A percentile compares a stretch with the other conserved stretches of the same genome.
Conservation (phyloP, 2,888 invertebrate genomes). For the Matsumyia berberina region DNA sequence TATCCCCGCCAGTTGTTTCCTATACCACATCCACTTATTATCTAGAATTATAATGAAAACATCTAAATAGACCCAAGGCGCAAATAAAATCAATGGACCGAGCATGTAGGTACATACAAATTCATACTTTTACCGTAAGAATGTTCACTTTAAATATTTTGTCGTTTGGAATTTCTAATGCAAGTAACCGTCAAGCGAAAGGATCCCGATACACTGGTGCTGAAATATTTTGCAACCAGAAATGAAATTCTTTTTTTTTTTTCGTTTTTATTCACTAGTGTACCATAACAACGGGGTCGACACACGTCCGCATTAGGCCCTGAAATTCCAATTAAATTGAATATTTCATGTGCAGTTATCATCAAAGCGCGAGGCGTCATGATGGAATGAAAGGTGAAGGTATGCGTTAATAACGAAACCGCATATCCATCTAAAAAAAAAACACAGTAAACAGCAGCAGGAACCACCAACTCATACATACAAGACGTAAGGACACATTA, state of each 20-base stretch:
- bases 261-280: conserved; percentile 52
- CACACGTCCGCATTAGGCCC: conserved; percentile 13
- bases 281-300: conserved; percentile 41
- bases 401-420: conserved; percentile 66
- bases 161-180: conserved; percentile 34
- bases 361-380: conserved; percentile 68
- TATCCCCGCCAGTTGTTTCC: neutral
- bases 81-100: conserved; percentile 71
- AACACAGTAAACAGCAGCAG: conserved; percentile 38
- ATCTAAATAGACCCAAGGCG: conserved; percentile 71
- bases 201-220: conserved; percentile 4
- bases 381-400: conserved; percentile 57
- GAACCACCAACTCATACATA: conserved; percentile 77
- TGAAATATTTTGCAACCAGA: conserved; percentile 49
- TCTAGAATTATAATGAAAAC: conserved; percentile 55
- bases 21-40: conserved; percentile 14
- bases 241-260: conserved; percentile 19
- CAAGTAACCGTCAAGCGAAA: neutral
- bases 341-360: conserved; percentile 78
- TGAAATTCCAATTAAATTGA: conserved; percentile 82
- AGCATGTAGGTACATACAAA: neutral
- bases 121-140: neutral
- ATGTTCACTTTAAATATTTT: conserved; percentile 42
- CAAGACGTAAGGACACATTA: conserved; percentile 77
- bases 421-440: conserved; percentile 58